Base-by-base conservation (phyloP, 2,888 invertebrate species). In the Neria commutata region DNA sequence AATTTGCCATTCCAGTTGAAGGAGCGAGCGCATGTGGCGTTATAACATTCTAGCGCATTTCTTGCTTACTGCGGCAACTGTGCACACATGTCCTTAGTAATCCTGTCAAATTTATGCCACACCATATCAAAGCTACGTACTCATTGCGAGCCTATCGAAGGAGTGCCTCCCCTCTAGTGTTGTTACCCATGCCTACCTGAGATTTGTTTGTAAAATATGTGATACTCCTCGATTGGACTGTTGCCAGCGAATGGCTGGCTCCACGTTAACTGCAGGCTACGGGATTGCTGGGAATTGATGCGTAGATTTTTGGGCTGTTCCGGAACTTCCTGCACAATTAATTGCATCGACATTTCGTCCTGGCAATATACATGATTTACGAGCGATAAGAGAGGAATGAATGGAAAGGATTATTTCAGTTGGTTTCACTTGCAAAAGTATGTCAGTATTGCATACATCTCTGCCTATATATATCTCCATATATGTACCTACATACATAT, bases 281-380 rank as follows among this genome's bases (percentile, higher is more conserved):
- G 86, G 58, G 94, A 93, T 71, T 91, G 90, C 75, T 92, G 92
- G 67, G 94, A 92, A 72, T 91, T 89, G 52, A 94, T 90, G 68
- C 91, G 86, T 65, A 95, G 88, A 76, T 93, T 92, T 76, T 90
- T 89, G 3, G 95, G 95, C 79, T 92, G 89, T 81, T 95, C 95
- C 1, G 95, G 95, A 42, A 91, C 91, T 85, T 95, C 90, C 85
- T 95, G 93, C 25, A 96, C 92, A 53, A 94, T 90, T 61, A 96
- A 86, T 76, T 94, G 92, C 78, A 95, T 92, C 54, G 91, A 89
- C 88, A 94, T 92, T 80, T 93, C 91, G 74, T 95, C 95, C 83
- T 63, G 77, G 51, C 37, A 11, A 11, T 37, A 4, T 5, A 14
- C n/a, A n/a, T 37, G n/a, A n/a, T n/a, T n/a, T 8, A 11, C 29